These are phyloP conservation scores for Taeniopygia guttata DNA, from an alignment of 2,797 vertebrate genomes.

Conservation along the genomic window DNA sequence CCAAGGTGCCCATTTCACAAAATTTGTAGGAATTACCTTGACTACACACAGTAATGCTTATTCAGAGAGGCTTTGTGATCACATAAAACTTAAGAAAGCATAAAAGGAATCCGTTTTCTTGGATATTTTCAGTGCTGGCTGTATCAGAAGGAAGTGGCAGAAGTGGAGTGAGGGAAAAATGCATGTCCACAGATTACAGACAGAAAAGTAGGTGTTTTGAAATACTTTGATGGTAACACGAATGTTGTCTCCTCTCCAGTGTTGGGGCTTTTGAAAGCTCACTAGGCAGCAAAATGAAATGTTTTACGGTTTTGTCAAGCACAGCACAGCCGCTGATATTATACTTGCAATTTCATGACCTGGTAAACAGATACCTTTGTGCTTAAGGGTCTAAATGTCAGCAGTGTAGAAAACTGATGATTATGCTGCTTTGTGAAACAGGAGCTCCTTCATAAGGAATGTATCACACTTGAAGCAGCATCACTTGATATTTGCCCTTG, in stretches of 20 bases:
- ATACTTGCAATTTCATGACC: constrained; percentile 62
- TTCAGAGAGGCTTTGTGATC: neutral
- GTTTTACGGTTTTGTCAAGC: constrained; percentile 17
- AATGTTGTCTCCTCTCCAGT: neutral
- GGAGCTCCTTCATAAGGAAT: neutral
- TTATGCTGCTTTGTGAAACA: constrained; percentile 28
- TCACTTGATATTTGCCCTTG: constrained; percentile 31
- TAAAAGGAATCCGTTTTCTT: neutral
- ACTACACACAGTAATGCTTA: neutral
- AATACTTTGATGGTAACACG: neutral
- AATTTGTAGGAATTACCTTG: neutral
- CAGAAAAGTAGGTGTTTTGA: neutral
- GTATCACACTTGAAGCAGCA: neutral
- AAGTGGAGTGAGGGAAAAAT: neutral
- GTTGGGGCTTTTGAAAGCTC: neutral
- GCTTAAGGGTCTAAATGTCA: constrained; percentile 21
- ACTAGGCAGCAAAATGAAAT: constrained; percentile 53
- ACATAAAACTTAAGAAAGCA: neutral
- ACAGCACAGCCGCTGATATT: constrained; percentile 18
- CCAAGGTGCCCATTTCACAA: neutral
- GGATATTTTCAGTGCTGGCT: neutral
- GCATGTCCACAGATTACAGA: neutral
- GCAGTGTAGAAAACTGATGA: constrained; percentile 20
- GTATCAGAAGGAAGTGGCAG: neutral
- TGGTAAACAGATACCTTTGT: constrained; percentile 51